Conservation (phyloP, 2,888 invertebrate species). For the Herminia tarsipennalis region DNA sequence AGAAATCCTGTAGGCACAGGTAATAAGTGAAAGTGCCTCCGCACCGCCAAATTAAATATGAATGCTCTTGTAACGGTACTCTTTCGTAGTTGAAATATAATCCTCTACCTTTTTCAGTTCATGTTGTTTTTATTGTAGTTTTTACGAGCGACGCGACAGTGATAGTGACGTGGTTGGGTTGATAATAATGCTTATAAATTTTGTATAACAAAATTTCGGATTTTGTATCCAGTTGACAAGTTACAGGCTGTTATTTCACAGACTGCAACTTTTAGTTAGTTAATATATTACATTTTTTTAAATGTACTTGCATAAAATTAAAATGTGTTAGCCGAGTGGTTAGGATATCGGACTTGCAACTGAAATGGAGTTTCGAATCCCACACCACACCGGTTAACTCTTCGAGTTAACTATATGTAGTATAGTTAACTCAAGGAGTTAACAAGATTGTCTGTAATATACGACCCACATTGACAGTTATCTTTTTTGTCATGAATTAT, state of each 20-base stretch:
- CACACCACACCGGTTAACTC: too few relatives aligned
- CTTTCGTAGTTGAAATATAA: conserved; percentile 56
- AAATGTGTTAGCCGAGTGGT: neutral
- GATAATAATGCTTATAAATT: conserved; percentile 29
- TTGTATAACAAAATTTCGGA: conserved; percentile 18
- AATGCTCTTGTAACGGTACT: conserved; percentile 42
- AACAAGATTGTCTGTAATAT: too few relatives aligned
- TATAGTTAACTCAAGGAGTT: too few relatives aligned
- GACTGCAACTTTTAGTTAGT: neutral
- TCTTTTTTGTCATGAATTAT: too few relatives aligned
- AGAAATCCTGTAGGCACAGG: conserved; percentile 49
- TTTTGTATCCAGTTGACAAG: conserved; percentile 1
- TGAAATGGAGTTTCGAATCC: too few relatives aligned
- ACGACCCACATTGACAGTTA: too few relatives aligned
- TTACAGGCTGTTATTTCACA: neutral
- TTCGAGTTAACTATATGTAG: too few relatives aligned
- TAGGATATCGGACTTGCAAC: neutral
- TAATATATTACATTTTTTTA: too few relatives aligned
- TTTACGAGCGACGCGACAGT: conserved; percentile 56
- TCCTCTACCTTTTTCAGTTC: conserved; percentile 52
- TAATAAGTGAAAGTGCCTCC: conserved; percentile 64
- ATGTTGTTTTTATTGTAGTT: conserved; percentile 61
- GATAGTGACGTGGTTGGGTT: conserved; percentile 41
- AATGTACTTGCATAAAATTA: too few relatives aligned
- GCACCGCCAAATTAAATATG: conserved; percentile 61